Base-by-base conservation (phyloP, 2,113 vertebrate species). In the Pogonocichla stellata region DNA sequence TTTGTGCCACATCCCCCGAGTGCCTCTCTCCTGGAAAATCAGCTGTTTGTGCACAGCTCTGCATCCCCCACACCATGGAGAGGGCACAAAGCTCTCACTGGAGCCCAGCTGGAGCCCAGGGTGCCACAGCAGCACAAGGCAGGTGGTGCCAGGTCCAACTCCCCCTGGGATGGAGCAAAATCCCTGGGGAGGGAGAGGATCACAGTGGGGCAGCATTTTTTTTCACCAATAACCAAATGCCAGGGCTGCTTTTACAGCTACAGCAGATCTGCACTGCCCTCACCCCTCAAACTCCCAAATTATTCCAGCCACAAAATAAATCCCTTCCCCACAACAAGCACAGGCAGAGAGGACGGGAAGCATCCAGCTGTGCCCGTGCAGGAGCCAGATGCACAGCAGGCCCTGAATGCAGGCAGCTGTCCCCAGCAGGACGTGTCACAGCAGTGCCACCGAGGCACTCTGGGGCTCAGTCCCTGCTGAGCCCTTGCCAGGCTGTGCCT, bases 1-100 rank as follows among this genome's bases (percentile, higher is more conserved):
- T 36, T 1, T 6, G 16, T 64, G 70, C 38, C 73, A 28, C 40
- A 0, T 18, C n/a, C 62, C 62, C 50, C 7, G 1, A 0, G 18
- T 1, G 71, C 15, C 20, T n/a, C 60, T 17, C 33, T 28, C 8
- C 33, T 8, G 60, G 29, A 16, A 18, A 2, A 40, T 8, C 28
- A 19, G 69, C 73, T 78, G 29, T 0, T 6, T 4, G n/a, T 16
- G 34, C 10, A 0, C 56, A 33, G 79, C 36, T 5, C 88, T 8
- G 64, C 24, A 3, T 31, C 66, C 43, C 70, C 65, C 56, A 13
- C 36, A 1, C 28, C 0, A 14, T 50, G 81, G 58, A 4, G 20
- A 2, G 14, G 72, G 36, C 53, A 15, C 14, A 4, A 6, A 47
- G 43, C 31, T 38, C 75, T 14, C 0, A 0, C 19, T 25, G 38